Conservation (phyloP, 1,140 invertebrate genomes). For the Eriocheir sinensis region DNA sequence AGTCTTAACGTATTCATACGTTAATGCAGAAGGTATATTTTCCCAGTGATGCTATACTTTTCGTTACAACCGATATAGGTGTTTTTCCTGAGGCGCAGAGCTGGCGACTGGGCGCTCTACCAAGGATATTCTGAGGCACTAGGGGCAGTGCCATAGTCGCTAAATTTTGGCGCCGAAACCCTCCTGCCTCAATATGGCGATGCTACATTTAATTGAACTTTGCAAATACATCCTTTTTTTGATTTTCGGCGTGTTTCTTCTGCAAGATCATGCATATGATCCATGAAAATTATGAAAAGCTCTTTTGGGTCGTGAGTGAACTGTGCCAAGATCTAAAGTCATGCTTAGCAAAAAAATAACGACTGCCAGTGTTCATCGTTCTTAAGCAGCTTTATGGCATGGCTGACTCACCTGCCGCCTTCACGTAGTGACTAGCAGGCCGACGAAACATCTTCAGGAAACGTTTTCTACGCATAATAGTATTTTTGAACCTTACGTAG, state of each 20-base stretch:
- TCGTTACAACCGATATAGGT: conserved; percentile 1
- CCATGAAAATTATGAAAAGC: not conserved
- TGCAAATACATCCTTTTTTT: not conserved
- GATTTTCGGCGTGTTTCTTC: not conserved
- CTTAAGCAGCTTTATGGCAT: not conserved
- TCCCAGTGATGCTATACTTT: not conserved
- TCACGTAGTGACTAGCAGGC: not conserved
- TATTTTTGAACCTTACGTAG: not conserved
- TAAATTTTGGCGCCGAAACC: not conserved
- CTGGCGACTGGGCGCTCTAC: conserved; percentile 9
- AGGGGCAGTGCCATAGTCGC: not conserved
- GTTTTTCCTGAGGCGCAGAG: not conserved
- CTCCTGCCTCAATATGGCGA: not conserved
- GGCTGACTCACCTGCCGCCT: not conserved
- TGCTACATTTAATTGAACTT: not conserved
- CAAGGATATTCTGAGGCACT: conserved; percentile 11
- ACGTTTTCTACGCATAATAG: not conserved
- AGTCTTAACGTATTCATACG: not conserved
- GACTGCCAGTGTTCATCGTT: not conserved
- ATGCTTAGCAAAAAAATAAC: not conserved
- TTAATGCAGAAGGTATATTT: not conserved
- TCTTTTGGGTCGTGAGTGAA: no score
- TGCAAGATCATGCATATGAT: not conserved
- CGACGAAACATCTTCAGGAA: not conserved
- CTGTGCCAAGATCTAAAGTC: not conserved